These are phyloP conservation scores for Pandemis corylana DNA, from an alignment of 2,888 invertebrate genomes.

Conservation along the genomic window DNA sequence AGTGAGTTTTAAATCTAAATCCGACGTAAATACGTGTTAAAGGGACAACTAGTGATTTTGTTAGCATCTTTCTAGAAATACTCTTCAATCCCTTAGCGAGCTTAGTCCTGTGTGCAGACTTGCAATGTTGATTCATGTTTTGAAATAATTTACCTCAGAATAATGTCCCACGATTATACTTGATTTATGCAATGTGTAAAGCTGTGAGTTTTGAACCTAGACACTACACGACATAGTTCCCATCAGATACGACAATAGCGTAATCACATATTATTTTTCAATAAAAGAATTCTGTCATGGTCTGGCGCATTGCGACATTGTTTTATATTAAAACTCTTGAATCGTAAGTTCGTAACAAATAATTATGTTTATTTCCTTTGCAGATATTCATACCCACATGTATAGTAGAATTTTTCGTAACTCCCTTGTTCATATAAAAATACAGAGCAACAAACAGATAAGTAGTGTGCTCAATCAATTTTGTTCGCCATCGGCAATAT, in stretches of 20 bases:
- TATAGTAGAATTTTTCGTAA: too few species aligned
- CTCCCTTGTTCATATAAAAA: too few species aligned
- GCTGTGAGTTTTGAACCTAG: neutral
- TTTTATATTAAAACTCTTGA: neutral
- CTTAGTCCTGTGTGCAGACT: too few species aligned
- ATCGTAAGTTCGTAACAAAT: neutral
- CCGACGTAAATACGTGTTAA: too few species aligned
- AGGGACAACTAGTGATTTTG: too few species aligned
- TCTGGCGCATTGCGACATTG: neutral
- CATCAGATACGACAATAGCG: constrained; percentile 24
- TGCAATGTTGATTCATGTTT: too few species aligned
- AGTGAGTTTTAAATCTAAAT: too few species aligned
- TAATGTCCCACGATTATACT: constrained; percentile 15
- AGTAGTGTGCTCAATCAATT: too few species aligned
- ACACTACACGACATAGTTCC: constrained; percentile 23
- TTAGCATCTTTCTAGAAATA: too few species aligned
- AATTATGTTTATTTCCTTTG: neutral
- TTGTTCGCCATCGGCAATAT: too few species aligned
- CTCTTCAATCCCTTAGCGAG: neutral
- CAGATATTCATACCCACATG: too few species aligned
- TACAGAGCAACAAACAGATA: neutral
- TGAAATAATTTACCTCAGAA: neutral
- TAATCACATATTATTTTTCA: constrained; percentile 19
- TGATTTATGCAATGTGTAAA: constrained; percentile 1
- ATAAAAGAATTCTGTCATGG: constrained; percentile 26